These are phyloP conservation scores for Hirtodrosophila alboralis DNA, from an alignment of 2,888 invertebrate species.

Conservation along the genomic window DNA sequence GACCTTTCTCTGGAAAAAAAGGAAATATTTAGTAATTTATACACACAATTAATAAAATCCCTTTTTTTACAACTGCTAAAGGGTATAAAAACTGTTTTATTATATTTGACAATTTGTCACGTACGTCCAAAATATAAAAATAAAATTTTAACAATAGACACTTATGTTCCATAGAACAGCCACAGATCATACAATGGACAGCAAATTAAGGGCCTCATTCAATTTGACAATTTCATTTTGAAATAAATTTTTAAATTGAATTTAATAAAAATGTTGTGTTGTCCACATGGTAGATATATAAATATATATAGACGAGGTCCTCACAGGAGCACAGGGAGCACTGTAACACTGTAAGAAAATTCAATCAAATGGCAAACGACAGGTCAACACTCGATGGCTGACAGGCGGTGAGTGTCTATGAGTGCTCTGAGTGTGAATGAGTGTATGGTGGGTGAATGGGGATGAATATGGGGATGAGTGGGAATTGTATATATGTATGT, in stretches of 20 bases:
- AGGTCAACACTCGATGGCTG: constrained; percentile 48
- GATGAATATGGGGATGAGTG: not conserved
- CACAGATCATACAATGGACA: constrained; percentile 39
- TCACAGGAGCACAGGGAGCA: not conserved
- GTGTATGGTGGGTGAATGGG: constrained; percentile 1
- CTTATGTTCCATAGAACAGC: not conserved
- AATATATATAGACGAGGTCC: too few species aligned
- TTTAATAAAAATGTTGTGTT: constrained; percentile 40
- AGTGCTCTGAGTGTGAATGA: constrained; percentile 10
- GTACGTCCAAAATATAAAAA: constrained; percentile 26
- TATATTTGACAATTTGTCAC: constrained; percentile 54
- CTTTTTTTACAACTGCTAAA: too few species aligned
- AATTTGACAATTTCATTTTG: constrained; percentile 66
- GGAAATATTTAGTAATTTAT: too few species aligned
- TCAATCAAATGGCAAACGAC: constrained; percentile 53
- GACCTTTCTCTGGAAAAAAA: too few species aligned
- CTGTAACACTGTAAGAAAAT: constrained; percentile 47
- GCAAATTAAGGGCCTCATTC: constrained; percentile 68
- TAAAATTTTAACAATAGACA: constrained; percentile 26
- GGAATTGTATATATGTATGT: constrained; percentile 33
- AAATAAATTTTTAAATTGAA: constrained; percentile 65
- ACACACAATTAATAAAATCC: too few species aligned
- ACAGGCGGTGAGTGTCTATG: constrained; percentile 22
- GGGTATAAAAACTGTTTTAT: constrained; percentile 24
- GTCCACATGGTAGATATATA: too few species aligned